These are phyloP conservation scores for Caranx ignobilis DNA, from an alignment of 2,113 vertebrate species.

Conservation along the genomic window DNA sequence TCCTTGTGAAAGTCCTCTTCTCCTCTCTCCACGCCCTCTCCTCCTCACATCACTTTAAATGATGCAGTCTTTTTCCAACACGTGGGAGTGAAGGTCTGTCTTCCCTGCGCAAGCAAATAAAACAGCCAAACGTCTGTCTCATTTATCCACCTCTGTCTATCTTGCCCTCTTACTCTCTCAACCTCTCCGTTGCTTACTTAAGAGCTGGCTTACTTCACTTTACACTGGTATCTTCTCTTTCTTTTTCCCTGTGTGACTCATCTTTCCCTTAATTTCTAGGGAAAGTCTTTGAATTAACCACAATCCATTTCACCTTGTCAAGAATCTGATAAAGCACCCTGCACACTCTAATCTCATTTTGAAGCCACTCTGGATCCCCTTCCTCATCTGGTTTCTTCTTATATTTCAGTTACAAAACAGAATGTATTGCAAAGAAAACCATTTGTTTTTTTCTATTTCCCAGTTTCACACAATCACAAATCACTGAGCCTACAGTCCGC, in stretches of 20 bases:
- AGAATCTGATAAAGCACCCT: conserved; percentile 63
- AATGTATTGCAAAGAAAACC: conserved; percentile 69
- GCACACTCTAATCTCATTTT: conserved; percentile 45
- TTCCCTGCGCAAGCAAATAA: conserved; percentile 63
- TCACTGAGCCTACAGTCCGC: conserved; percentile 53
- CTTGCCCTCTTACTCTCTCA: conserved; percentile 44
- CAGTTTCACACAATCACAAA: conserved; percentile 59
- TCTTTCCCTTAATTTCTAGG: conserved; percentile 40
- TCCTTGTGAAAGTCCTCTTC: conserved; percentile 58
- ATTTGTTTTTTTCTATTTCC: conserved; percentile 51
- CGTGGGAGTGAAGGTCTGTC: conserved; percentile 59
- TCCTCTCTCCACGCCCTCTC: conserved; percentile 23
- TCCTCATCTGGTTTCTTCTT: conserved; percentile 51
- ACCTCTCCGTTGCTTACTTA: conserved; percentile 28
- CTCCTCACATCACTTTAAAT: conserved; percentile 56
- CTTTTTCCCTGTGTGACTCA: conserved; percentile 16
- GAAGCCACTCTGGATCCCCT: conserved; percentile 27
- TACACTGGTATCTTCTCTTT: conserved; percentile 35
- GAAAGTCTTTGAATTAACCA: conserved; percentile 55
- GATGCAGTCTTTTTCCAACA: conserved; percentile 58
- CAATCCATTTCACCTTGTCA: conserved; percentile 56
- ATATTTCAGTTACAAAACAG: conserved; percentile 65
- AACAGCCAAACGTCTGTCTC: conserved; percentile 62
- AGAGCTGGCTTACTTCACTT: conserved; percentile 39
- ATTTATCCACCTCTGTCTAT: conserved; percentile 64